These are phyloP conservation scores for Heteromyza rotundicornis DNA, from an alignment of 2,888 invertebrate genomes.

Conservation along the genomic window DNA sequence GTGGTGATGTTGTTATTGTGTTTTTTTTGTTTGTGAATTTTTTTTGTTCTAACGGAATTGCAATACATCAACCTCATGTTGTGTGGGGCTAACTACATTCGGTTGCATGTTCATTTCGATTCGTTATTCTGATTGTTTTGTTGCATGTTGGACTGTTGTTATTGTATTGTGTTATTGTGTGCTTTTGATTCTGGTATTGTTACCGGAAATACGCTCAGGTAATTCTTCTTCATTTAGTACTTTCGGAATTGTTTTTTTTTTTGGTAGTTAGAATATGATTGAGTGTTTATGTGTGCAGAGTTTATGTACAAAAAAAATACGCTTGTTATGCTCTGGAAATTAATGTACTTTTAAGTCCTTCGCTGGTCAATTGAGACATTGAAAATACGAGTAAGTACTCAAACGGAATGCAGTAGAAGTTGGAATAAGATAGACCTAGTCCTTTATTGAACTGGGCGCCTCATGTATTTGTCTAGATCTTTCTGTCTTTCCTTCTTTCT, in stretches of 20 bases:
- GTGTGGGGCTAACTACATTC: slow-evolving; percentile 8
- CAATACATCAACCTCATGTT: background rate
- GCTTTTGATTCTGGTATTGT: slow-evolving; percentile 16
- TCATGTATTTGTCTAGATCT: too few species aligned
- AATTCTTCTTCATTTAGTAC: slow-evolving; percentile 6
- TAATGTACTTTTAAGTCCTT: too few species aligned
- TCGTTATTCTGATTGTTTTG: slow-evolving; percentile 22
- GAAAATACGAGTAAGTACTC: too few species aligned
- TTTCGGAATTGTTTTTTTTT: slow-evolving; percentile 8
- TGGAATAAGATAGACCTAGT: too few species aligned
- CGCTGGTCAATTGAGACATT: too few species aligned
- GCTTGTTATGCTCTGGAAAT: too few species aligned
- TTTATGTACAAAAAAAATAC: background rate
- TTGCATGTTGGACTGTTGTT: slow-evolving; percentile 25
- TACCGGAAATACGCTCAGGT: slow-evolving; percentile 23
- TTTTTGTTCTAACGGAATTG: background rate
- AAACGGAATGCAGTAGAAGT: too few species aligned
- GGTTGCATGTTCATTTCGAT: slow-evolving; percentile 17
- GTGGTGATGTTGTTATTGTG: too few species aligned
- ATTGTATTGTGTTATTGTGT: slow-evolving; percentile 1
- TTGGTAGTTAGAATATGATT: slow-evolving; percentile 10
- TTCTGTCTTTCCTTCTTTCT: too few species aligned
- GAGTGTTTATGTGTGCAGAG: background rate
- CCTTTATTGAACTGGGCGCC: too few species aligned
- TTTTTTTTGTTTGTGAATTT: too few species aligned